Base-by-base conservation (phyloP, 2,888 invertebrate species). In the Papilio protenor region DNA sequence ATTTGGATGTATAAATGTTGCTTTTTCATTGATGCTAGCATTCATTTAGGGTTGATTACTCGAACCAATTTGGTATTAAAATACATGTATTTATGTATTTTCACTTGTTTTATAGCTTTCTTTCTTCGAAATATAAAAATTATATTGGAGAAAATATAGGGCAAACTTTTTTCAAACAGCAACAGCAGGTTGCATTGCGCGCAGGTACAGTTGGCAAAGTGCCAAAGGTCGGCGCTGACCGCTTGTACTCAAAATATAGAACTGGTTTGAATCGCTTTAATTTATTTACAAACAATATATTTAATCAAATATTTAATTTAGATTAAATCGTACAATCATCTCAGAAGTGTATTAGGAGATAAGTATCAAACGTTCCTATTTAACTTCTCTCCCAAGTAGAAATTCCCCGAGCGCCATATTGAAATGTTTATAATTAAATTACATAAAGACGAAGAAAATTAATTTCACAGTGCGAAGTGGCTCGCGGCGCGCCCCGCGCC, bases 351-450 rank as follows among this genome's bases (percentile, higher is more conserved):
- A 94, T 94, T 92, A 93, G 89, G 89, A 93, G 94, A 94, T 94
- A 94, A 94, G 93, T 93, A 94, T 94, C 92, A 94, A 94, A 94
- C 94, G 94, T 92, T 94, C 94, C 94, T 92, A 94, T 94, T 94
- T 94, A 94, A 94, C 93, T 93, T 93, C 92, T 90, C 92, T 91
- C 87, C 86, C 87, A 88, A 86, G 92, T 91, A 91, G 92, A 93
- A 94, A 93, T 93, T 94, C 93, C 92, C 93, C 86, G 90, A 89
- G 92, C 94, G 94, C 94, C 92, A 94, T 94, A 94, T 94, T 94
- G 94, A 94, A 94, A 94, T 94, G 94, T 94, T 94, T 94, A 94
- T 94, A 94, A 94, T 94, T 94, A 94, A 94, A 94, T 94, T 94
- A 94, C 94, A 94, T 94, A 94, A 94, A 94, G 94, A 94, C 94